Base-by-base conservation (phyloP, 2,113 vertebrate species). In the Dryoscopus gambensis region DNA sequence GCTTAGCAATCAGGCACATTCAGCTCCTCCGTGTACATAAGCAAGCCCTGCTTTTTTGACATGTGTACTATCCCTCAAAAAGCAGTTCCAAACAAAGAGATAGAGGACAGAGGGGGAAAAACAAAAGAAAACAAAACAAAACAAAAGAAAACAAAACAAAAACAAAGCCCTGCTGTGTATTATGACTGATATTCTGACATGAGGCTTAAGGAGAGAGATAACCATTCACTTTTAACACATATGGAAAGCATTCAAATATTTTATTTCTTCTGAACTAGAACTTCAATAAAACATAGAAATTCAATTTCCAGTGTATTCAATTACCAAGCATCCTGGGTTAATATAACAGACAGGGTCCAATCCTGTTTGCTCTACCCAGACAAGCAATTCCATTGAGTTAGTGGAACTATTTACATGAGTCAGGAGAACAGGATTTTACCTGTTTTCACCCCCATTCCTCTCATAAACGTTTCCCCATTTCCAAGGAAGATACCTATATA, bases 401-500 rank as follows among this genome's bases (percentile, higher is more conserved):
- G 75, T 80, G 42, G 39, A 93, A 95, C 47, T 49, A 55, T 35
- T 77, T 64, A 73, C 12, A 40, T 7, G 31, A 68, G 28, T 76
- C 83, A 95, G 35, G 22, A 83, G 39, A 94, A 79, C 56, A 71
- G 82, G 78, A 22, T 70, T 94, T 91, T 90, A 82, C 68, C 59
- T 56, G 27, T 68, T 89, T 94, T 90, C 78, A 96, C 46, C 89
- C 63, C 35, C 84, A 65, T 71, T 91, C 40, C 63, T 81, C 35
- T 96, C 83, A 95, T 42, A 92, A 19, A 17, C 4, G 15, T 91
- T 96, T 95, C 69, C 92, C 60, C 63, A 80, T 89, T 95, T 89
- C 93, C 94, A 97, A 97, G 70, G 93, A 97, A 97, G 44, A 62
- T 92, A 94, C 46, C 97, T 98, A 97, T 98, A 97, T 94, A 98